Conservation (phyloP, 2,888 invertebrate genomes). For the Pristionchus maxplancki region DNA sequence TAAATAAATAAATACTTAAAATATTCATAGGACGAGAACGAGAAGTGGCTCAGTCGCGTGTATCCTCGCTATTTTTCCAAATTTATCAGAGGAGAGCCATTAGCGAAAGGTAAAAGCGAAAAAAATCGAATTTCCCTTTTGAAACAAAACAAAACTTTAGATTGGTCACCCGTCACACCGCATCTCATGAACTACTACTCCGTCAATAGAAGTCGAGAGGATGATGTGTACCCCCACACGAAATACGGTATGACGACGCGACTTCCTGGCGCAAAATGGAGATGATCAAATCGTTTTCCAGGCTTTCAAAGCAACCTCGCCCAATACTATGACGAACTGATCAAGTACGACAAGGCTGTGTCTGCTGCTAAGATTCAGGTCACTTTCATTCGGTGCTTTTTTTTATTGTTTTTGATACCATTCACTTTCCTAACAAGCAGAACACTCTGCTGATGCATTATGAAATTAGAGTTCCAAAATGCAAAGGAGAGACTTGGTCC, state of each 20-base stretch:
- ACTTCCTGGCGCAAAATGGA: too few species aligned
- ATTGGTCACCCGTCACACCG: neutral
- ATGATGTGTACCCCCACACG: neutral
- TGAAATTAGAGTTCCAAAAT: too few species aligned
- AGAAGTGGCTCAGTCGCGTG: neutral
- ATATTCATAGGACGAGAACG: neutral
- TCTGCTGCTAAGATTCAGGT: too few species aligned
- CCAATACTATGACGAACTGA: neutral
- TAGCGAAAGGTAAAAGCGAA: neutral
- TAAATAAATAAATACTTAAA: too few species aligned
- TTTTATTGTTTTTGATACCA: too few species aligned
- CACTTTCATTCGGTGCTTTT: too few species aligned
- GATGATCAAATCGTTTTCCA: neutral
- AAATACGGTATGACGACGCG: conserved; percentile 19
- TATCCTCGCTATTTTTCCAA: conserved; percentile 11
- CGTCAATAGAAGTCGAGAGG: neutral
- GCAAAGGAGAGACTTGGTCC: too few species aligned
- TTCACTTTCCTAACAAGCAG: too few species aligned
- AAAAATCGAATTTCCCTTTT: too few species aligned
- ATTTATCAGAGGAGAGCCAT: neutral
- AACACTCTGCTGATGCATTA: too few species aligned
- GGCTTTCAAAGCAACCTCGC: neutral
- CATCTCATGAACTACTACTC: conserved; percentile 32
- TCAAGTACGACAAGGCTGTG: neutral
- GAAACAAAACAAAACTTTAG: too few species aligned